A percentile compares a stretch with the other conserved stretches of the same genome.
These are phyloP conservation scores for Acanthosoma haemorrhoidale DNA, from an alignment of 2,888 invertebrate genomes.

Conservation along the genomic window DNA sequence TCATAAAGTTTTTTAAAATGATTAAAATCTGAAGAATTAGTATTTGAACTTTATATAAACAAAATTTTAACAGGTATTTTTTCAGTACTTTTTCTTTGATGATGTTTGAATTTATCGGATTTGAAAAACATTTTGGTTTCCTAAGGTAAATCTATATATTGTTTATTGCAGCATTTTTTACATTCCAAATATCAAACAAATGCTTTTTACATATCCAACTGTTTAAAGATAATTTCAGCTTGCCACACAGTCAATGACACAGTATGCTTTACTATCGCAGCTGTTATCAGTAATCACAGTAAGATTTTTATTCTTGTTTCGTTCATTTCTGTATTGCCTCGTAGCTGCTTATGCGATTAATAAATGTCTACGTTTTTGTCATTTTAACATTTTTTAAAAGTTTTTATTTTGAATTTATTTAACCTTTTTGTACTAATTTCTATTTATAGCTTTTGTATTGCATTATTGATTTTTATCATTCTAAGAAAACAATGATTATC, in stretches of 20 bases:
- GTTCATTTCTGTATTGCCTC: background rate
- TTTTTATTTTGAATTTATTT: too few species aligned
- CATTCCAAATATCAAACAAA: too few species aligned
- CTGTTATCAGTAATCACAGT: background rate
- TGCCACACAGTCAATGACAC: background rate
- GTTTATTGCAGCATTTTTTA: too few species aligned
- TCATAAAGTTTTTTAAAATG: too few species aligned
- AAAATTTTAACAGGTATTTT: too few species aligned
- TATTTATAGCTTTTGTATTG: too few species aligned
- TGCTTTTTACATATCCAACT: background rate
- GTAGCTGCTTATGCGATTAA: background rate
- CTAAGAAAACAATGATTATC: too few species aligned
- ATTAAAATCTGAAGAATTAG: too few species aligned
- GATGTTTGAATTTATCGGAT: background rate
- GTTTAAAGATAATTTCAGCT: background rate
- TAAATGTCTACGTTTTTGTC: conserved; percentile 10
- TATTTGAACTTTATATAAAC: too few species aligned
- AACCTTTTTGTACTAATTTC: too few species aligned
- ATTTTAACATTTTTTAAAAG: too few species aligned
- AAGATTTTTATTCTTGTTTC: background rate
- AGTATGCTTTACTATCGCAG: background rate
- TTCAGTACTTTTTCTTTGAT: background rate
- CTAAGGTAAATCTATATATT: background rate
- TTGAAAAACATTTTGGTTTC: background rate
- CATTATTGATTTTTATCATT: too few species aligned